phyloP scores from a whole-genome alignment of 2,113 vertebrate genomes.

The Podarcis raffonei region DNA sequence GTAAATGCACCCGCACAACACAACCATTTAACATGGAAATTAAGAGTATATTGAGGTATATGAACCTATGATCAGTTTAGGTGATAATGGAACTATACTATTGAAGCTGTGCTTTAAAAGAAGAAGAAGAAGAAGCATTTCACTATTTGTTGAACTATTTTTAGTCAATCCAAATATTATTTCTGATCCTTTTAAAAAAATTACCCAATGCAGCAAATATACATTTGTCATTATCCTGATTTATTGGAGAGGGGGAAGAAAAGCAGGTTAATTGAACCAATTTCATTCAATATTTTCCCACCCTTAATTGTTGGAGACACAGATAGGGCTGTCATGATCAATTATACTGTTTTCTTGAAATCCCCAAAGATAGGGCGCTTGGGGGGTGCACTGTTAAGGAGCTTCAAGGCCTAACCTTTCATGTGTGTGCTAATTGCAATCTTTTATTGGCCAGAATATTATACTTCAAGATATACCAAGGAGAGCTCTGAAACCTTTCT shows the following conservation, averaged over 20 bases:
- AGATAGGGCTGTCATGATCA: background rate
- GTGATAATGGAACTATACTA: background rate
- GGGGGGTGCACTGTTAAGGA: background rate
- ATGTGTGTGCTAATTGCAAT: conserved; percentile 9
- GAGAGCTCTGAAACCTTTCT: conserved; percentile 18
- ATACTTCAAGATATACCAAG: background rate
- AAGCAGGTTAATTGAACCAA: background rate
- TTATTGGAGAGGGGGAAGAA: background rate
- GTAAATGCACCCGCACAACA: background rate
- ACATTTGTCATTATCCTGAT: background rate
- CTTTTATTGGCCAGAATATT: conserved; percentile 14
- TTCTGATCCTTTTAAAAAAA: background rate
- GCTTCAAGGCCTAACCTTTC: background rate
- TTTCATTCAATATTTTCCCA: conserved; percentile 1
- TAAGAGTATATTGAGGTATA: background rate
- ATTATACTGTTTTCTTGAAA: conserved; percentile 1
- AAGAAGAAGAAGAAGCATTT: background rate
- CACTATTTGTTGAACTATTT: background rate
- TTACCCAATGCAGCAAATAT: background rate
- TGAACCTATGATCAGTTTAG: background rate
- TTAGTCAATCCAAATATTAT: background rate
- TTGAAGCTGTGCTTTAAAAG: background rate
- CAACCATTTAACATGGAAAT: background rate
- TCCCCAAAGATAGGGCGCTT: conserved; percentile 1
- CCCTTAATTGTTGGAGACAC: background rate